These are phyloP conservation scores for Baccha elongata DNA, from an alignment of 2,888 invertebrate genomes.

Conservation along the genomic window DNA sequence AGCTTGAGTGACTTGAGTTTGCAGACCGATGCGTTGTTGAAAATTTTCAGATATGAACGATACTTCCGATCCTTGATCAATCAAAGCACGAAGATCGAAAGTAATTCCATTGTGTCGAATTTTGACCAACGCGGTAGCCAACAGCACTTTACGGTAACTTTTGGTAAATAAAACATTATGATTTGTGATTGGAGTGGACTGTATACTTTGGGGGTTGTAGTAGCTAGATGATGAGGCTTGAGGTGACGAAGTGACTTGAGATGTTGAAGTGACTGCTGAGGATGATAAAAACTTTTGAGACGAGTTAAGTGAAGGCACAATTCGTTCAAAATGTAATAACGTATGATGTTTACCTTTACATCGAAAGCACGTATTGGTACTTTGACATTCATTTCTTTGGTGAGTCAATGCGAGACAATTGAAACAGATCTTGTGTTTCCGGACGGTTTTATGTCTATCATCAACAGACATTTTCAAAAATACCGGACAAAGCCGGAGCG, in stretches of 20 bases:
- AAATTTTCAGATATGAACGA: conserved; percentile 53
- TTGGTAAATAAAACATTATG: conserved; percentile 9
- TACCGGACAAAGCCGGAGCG: background rate
- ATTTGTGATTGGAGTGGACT: conserved; percentile 10
- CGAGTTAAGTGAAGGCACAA: background rate
- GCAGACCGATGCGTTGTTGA: background rate
- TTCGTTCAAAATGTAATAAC: background rate
- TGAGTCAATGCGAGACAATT: conserved; percentile 12
- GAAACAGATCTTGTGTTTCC: conserved; percentile 2
- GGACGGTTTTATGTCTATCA: background rate
- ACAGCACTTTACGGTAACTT: conserved; percentile 10
- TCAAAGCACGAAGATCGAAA: conserved; percentile 33
- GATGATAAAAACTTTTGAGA: background rate
- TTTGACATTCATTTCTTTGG: background rate
- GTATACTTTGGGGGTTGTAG: background rate
- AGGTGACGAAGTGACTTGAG: background rate
- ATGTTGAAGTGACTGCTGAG: background rate
- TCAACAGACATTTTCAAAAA: conserved; percentile 8
- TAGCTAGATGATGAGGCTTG: too few relatives aligned
- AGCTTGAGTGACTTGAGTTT: background rate
- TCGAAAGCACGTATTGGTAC: background rate
- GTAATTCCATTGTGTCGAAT: background rate
- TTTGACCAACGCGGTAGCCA: conserved; percentile 44
- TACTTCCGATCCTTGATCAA: conserved; percentile 57
- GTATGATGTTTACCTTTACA: background rate